Evolutionary conservation across 2,113 vertebrate genomes (phyloP).

Genomic region (Junco hyemalis): DNA sequence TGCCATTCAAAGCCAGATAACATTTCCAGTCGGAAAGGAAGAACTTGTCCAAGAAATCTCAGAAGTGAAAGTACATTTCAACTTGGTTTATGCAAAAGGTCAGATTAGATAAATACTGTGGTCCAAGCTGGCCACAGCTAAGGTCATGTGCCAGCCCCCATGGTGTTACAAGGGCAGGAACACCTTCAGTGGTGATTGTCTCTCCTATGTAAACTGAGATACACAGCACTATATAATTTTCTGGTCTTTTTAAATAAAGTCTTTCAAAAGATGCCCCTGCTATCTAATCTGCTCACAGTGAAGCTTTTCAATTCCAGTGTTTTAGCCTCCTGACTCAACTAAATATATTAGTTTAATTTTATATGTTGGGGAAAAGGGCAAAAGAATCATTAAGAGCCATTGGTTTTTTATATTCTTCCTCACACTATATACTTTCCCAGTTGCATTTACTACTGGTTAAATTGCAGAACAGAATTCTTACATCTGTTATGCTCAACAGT

Average conservation of each 20-base stretch:
- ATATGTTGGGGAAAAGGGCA: not conserved
- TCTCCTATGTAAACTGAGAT: not conserved
- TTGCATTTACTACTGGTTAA: not conserved
- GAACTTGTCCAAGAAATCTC: not conserved
- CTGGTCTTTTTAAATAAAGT: not conserved
- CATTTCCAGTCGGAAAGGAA: not conserved
- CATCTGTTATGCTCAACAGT: not conserved
- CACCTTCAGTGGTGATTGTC: not conserved
- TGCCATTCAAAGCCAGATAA: accelerated
- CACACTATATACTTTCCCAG: not conserved
- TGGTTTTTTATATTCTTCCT: not conserved
- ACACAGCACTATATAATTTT: not conserved
- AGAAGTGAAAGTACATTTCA: not conserved
- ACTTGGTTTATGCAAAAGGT: not conserved
- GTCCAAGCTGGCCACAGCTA: not conserved
- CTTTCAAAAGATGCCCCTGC: not conserved
- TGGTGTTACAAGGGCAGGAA: not conserved
- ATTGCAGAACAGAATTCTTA: not conserved
- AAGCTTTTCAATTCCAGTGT: not conserved
- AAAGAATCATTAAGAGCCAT: not conserved
- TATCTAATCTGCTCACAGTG: not conserved
- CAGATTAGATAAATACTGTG: not conserved
- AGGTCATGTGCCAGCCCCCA: not conserved
- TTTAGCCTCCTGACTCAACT: not conserved
- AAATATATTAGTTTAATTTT: not conserved